A percentile compares a stretch with the other conserved stretches of the same genome.
Conservation (phyloP, 2,888 invertebrate species). For the Morinoia aosen region DNA sequence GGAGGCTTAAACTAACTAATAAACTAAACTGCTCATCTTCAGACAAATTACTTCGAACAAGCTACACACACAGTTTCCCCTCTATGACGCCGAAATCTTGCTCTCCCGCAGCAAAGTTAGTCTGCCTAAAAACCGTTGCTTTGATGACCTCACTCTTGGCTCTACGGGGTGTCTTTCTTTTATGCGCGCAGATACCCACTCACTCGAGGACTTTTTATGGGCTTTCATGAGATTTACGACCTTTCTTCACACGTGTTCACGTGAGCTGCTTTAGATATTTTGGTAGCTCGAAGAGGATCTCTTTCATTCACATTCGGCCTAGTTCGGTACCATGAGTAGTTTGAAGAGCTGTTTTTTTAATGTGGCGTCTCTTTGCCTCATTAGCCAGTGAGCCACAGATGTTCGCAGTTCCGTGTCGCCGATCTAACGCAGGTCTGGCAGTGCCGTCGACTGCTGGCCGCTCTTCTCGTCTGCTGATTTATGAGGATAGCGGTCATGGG, state of each 20-base stretch:
- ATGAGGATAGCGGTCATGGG: background rate
- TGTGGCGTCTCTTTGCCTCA: background rate
- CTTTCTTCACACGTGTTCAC: background rate
- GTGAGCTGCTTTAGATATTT: background rate
- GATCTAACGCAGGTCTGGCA: background rate
- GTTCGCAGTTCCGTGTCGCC: background rate
- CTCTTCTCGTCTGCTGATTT: background rate
- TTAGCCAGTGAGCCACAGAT: background rate
- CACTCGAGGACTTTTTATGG: background rate
- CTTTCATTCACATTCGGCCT: slow-evolving; percentile 12
- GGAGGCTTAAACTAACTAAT: too few relatives aligned
- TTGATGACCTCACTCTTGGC: background rate
- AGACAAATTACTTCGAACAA: background rate
- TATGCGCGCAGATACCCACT: background rate
- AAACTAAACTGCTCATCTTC: background rate
- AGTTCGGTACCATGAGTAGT: background rate
- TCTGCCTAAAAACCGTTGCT: background rate
- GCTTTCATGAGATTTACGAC: background rate
- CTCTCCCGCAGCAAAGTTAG: background rate
- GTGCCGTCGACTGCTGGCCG: background rate
- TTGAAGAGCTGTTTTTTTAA: background rate
- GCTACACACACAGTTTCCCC: background rate
- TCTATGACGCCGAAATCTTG: background rate
- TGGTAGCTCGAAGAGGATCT: background rate
- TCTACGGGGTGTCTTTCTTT: background rate